A percentile compares a stretch with the other conserved stretches of the same genome.
phyloP scores from a whole-genome alignment of 2,113 vertebrate genomes.

The Burhinus oedicnemus region DNA sequence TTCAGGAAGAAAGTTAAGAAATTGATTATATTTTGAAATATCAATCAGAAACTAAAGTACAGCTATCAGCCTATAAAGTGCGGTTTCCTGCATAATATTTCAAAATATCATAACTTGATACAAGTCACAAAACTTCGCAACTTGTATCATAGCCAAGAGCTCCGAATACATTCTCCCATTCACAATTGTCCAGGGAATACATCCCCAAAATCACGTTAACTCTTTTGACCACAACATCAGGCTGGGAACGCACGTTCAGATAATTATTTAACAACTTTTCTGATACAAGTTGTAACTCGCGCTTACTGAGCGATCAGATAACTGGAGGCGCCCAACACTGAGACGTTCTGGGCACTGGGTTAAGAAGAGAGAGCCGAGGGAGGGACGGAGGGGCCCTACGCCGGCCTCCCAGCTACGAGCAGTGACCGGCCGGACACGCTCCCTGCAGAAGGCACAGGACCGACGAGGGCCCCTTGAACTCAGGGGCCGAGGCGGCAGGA shows the following conservation, averaged over 20 bases:
- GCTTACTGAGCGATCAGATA: accelerated
- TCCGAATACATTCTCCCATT: neutral
- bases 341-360: accelerated
- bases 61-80: accelerated
- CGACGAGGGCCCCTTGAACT: accelerated
- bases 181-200: neutral
- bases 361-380: accelerated
- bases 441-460: accelerated
- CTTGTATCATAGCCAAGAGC: neutral
- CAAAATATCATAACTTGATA: accelerated
- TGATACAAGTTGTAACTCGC: accelerated
- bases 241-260: neutral
- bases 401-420: accelerated
- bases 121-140: neutral
- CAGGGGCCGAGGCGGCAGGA: no score
- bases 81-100: accelerated
- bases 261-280: neutral
- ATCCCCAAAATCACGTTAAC: neutral
- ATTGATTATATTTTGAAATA: neutral
- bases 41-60: accelerated
- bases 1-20: neutral
- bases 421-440: accelerated
- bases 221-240: no score
- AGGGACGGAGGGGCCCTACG: accelerated
- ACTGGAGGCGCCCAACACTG: accelerated